Evolutionary conservation across 2,888 invertebrate species (phyloP).

Genomic region (Bugula neritina): DNA sequence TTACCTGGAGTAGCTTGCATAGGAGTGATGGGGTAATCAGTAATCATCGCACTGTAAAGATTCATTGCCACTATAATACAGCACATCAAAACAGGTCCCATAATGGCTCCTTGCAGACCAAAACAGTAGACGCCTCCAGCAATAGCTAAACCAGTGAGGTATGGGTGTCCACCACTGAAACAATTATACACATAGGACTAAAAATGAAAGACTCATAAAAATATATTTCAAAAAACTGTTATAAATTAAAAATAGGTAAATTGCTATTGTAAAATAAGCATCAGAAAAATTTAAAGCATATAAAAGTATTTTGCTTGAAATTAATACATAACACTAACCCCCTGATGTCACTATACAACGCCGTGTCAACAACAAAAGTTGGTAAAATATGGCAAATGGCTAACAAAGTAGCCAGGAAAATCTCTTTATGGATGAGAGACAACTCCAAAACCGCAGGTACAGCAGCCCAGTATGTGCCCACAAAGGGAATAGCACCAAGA

Average conservation of each 20-base stretch:
- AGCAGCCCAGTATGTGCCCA: conserved; percentile 92
- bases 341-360: conserved; percentile 94
- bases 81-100: conserved; percentile 90
- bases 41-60: conserved; percentile 47
- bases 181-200: not conserved
- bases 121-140: conserved; percentile 96
- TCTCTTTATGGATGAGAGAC: conserved; percentile 83
- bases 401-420: conserved; percentile 72
- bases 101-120: conserved; percentile 91
- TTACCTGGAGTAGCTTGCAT: not conserved
- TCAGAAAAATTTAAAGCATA: no score
- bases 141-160: conserved; percentile 90
- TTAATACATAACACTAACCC: conserved; percentile 62
- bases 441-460: conserved; percentile 89
- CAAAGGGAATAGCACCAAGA: conserved; percentile 88
- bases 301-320: not conserved
- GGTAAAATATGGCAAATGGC: conserved; percentile 81
- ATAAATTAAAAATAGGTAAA: no score
- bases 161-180: conserved; percentile 83
- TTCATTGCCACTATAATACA: conserved; percentile 76
- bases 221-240: no score
- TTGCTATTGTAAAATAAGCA: no score
- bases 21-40: not conserved
- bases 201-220: not conserved
- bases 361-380: conserved; percentile 83